phyloP scores from a whole-genome alignment of 2,113 vertebrate species.

The Pipa parva region DNA sequence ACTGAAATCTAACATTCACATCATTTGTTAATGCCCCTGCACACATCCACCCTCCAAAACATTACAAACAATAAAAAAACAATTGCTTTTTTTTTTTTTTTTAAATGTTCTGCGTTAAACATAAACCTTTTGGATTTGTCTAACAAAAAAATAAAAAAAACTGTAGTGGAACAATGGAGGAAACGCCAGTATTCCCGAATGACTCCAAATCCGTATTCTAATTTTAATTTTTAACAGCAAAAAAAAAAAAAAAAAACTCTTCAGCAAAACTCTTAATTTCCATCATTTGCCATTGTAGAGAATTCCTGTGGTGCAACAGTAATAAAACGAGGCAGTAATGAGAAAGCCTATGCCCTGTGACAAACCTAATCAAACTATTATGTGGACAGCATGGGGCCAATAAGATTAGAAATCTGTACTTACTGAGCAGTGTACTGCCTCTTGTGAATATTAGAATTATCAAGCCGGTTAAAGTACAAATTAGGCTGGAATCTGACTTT shows the following conservation, averaged over 20 bases:
- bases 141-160: slow-evolving; percentile 32
- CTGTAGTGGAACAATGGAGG: slow-evolving; percentile 23
- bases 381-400: slow-evolving; percentile 43
- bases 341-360: slow-evolving; percentile 44
- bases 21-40: slow-evolving; percentile 30
- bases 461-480: slow-evolving; percentile 41
- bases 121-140: slow-evolving; percentile 39
- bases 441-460: slow-evolving; percentile 39
- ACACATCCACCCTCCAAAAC: slow-evolving; percentile 27
- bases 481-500: slow-evolving; percentile 29
- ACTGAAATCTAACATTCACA: slow-evolving; percentile 28
- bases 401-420: slow-evolving; percentile 41
- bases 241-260: slow-evolving; percentile 37
- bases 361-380: slow-evolving; percentile 44
- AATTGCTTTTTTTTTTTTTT: slow-evolving; percentile 43
- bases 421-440: slow-evolving; percentile 44
- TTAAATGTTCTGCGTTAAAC: slow-evolving; percentile 39
- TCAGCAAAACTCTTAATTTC: slow-evolving; percentile 43
- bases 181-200: slow-evolving; percentile 26
- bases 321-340: slow-evolving; percentile 42
- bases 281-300: slow-evolving; percentile 38
- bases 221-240: slow-evolving; percentile 43
- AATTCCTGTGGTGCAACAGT: slow-evolving; percentile 33
- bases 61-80: slow-evolving; percentile 40
- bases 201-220: slow-evolving; percentile 34